Percentiles rank a stretch among this genome's conserved stretches.
phyloP scores from a whole-genome alignment of 2,797 vertebrate species.

The Tauraco hartlaubi region DNA sequence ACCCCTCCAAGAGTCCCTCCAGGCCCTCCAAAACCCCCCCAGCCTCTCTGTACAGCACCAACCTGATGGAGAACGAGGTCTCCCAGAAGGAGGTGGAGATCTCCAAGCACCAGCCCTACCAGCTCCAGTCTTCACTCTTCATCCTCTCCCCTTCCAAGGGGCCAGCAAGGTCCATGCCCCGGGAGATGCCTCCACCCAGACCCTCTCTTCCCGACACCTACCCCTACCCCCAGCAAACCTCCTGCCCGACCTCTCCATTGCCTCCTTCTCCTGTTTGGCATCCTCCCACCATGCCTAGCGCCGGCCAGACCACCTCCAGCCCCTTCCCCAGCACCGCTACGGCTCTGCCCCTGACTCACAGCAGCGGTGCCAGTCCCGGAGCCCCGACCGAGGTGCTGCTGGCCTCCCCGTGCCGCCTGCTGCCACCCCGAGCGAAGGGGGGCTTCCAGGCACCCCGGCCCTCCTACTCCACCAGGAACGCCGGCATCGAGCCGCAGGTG shows the following conservation, averaged over 20 bases:
- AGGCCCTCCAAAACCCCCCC: conserved; percentile 85
- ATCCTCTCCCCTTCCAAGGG: conserved; percentile 91
- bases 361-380: conserved; percentile 35
- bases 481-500: conserved; percentile 96
- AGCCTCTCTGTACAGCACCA: conserved; percentile 79
- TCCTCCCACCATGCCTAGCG: conserved; percentile 56
- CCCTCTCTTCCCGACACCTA: conserved; percentile 74
- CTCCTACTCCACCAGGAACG: conserved; percentile 92
- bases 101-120: conserved; percentile 91
- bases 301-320: conserved; percentile 74
- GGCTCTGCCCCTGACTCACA: conserved; percentile 45
- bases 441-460: conserved; percentile 90
- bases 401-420: conserved; percentile 83
- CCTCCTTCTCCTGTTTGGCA: conserved; percentile 81
- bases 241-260: conserved; percentile 78
- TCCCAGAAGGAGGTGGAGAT: conserved; percentile 91
- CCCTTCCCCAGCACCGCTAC: conserved; percentile 69
- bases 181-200: conserved; percentile 85
- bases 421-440: conserved; percentile 83
- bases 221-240: conserved; percentile 80
- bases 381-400: conserved; percentile 74
- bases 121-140: conserved; percentile 92
- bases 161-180: conserved; percentile 82
- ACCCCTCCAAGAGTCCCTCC: conserved; percentile 82
- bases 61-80: conserved; percentile 86